Evolutionary conservation across 2,888 invertebrate genomes (phyloP).

Genomic region (Caenorhabditis wallacei): DNA sequence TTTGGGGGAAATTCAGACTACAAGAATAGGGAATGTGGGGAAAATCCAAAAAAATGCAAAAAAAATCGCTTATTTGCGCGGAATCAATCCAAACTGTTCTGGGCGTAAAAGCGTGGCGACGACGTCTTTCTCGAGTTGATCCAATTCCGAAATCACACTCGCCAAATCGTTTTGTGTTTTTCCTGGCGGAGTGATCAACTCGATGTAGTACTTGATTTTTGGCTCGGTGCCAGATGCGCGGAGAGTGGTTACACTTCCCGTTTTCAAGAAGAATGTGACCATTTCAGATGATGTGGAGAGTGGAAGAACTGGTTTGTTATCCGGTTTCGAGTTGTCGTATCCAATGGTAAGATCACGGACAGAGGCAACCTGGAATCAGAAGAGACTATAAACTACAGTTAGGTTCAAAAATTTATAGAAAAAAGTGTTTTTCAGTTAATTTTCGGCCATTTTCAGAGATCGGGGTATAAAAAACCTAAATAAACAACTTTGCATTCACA

Average conservation of each 20-base stretch:
- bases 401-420: too few species aligned
- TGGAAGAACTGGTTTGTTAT: slow-evolving; percentile 87
- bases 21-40: too few species aligned
- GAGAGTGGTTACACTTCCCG: slow-evolving; percentile 91
- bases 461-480: too few species aligned
- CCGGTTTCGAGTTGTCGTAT: slow-evolving; percentile 88
- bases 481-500: too few species aligned
- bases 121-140: slow-evolving; percentile 78
- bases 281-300: slow-evolving; percentile 88
- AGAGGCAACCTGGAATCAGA: slow-evolving; percentile 85
- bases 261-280: slow-evolving; percentile 94
- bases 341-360: slow-evolving; percentile 94
- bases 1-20: too few species aligned
- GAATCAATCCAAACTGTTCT: slow-evolving; percentile 77
- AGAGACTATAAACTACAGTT: too few species aligned
- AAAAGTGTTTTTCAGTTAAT: too few species aligned
- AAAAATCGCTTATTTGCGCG: slow-evolving; percentile 66
- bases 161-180: slow-evolving; percentile 77
- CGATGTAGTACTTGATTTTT: slow-evolving; percentile 98
- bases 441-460: too few species aligned
- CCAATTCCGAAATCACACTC: slow-evolving; percentile 74
- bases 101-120: slow-evolving; percentile 79
- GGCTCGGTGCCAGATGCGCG: slow-evolving; percentile 99
- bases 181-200: slow-evolving; percentile 86
- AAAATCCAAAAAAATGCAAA: too few species aligned